phyloP scores from a whole-genome alignment of 2,888 invertebrate genomes.

The Drosophila fulvimacula region DNA sequence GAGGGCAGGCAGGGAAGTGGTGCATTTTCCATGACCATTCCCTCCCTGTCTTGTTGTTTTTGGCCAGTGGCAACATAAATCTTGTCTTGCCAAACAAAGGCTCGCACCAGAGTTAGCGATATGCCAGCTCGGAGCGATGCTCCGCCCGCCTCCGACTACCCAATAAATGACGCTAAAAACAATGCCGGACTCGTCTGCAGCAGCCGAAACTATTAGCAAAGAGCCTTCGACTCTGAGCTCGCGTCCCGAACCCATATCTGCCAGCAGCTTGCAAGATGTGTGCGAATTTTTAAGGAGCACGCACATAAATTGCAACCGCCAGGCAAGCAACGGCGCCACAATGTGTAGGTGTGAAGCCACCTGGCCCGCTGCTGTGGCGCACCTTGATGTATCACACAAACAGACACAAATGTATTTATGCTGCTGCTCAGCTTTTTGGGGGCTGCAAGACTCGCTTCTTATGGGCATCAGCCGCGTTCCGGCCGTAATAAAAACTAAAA shows the following conservation, averaged over 20 bases:
- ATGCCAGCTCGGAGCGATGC: slow-evolving; percentile 3
- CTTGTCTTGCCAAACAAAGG: slow-evolving; percentile 72
- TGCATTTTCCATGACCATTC: slow-evolving; percentile 46
- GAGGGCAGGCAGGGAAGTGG: neutral
- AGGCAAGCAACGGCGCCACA: slow-evolving; percentile 58
- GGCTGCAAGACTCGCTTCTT: slow-evolving; percentile 51
- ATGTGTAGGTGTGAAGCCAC: neutral
- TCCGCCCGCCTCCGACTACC: neutral
- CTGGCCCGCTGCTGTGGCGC: neutral
- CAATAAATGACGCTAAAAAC: slow-evolving; percentile 51
- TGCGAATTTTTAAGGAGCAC: slow-evolving; percentile 68
- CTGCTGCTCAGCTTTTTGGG: slow-evolving; percentile 32
- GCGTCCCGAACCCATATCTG: slow-evolving; percentile 2
- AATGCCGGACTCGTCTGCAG: slow-evolving; percentile 34
- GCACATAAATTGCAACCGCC: slow-evolving; percentile 77
- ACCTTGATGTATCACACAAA: slow-evolving; percentile 76
- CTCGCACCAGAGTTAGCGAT: slow-evolving; percentile 39
- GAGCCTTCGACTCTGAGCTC: slow-evolving; percentile 22
- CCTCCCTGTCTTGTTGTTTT: slow-evolving; percentile 48
- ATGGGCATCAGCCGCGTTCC: slow-evolving; percentile 68
- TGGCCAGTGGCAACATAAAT: slow-evolving; percentile 73
- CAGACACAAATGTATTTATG: slow-evolving; percentile 79
- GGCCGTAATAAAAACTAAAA: slow-evolving; percentile 80
- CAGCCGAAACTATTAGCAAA: slow-evolving; percentile 72
- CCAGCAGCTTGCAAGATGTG: slow-evolving; percentile 33